Evolutionary conservation across 2,797 vertebrate species (phyloP).

Genomic region (Galago senegalensis): DNA sequence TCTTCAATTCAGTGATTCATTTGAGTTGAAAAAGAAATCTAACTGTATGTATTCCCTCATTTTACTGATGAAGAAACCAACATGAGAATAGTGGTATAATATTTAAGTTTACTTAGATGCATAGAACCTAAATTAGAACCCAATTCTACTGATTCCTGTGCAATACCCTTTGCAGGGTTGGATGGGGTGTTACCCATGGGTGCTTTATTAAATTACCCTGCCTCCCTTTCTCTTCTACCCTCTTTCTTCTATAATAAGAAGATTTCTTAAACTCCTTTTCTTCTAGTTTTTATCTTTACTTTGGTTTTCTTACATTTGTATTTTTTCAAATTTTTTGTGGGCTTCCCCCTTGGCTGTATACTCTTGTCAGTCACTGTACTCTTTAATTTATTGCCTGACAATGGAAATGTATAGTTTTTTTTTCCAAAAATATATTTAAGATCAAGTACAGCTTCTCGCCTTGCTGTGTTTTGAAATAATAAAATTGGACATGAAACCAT

Average conservation of each 20-base stretch:
- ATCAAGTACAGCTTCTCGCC: background rate
- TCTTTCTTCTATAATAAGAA: background rate
- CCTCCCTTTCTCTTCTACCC: background rate
- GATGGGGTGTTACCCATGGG: background rate
- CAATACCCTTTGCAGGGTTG: background rate
- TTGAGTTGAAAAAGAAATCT: background rate
- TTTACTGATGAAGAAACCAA: background rate
- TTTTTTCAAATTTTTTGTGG: background rate
- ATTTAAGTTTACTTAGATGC: background rate
- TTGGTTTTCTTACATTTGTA: background rate
- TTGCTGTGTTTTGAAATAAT: background rate
- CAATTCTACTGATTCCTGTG: background rate
- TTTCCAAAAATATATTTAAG: slow-evolving; percentile 3
- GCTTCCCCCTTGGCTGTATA: background rate
- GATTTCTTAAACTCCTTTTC: background rate
- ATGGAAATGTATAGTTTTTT: background rate
- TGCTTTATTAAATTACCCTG: background rate
- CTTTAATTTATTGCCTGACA: background rate
- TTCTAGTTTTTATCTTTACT: background rate
- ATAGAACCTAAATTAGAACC: background rate
- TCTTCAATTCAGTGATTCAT: background rate
- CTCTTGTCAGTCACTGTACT: background rate
- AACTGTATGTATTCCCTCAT: background rate
- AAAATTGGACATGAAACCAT: background rate
- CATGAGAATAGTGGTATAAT: background rate